Conservation (phyloP, 2,888 invertebrate species). For the Cephus sareptanus region DNA sequence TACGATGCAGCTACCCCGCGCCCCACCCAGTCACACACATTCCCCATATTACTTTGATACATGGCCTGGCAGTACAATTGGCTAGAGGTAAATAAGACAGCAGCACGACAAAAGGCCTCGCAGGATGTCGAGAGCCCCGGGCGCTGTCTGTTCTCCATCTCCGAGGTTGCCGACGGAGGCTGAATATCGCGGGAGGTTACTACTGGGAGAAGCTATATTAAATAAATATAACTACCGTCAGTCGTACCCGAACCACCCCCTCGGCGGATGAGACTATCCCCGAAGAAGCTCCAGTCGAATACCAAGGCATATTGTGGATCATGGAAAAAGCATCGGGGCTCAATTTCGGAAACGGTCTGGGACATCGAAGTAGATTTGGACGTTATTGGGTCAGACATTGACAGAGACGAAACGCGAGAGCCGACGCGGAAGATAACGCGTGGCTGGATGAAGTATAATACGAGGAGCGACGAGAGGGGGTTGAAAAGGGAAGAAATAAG, state of each 20-base stretch:
- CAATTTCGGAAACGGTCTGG: neutral
- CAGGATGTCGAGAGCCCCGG: conserved; percentile 29
- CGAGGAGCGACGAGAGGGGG: neutral
- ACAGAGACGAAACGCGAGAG: neutral
- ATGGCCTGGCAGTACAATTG: conserved; percentile 42
- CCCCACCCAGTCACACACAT: conserved; percentile 9
- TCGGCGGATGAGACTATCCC: neutral
- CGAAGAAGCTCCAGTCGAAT: neutral
- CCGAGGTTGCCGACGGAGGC: neutral
- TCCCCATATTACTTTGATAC: conserved; percentile 25
- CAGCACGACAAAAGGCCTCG: conserved; percentile 43
- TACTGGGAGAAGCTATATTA: conserved; percentile 34
- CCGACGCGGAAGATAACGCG: neutral
- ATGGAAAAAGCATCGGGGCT: neutral
- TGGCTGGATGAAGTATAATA: neutral
- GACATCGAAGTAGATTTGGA: neutral
- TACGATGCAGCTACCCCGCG: neutral
- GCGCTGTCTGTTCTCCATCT: conserved; percentile 41
- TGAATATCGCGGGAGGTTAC: neutral
- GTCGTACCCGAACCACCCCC: neutral
- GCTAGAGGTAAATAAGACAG: conserved; percentile 55
- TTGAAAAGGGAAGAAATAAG: neutral
- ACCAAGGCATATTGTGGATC: neutral
- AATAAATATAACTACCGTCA: conserved; percentile 39
- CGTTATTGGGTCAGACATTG: neutral